Evolutionary conservation across 1,140 invertebrate species (phyloP).

Genomic region (Scaptomyza graminum): DNA sequence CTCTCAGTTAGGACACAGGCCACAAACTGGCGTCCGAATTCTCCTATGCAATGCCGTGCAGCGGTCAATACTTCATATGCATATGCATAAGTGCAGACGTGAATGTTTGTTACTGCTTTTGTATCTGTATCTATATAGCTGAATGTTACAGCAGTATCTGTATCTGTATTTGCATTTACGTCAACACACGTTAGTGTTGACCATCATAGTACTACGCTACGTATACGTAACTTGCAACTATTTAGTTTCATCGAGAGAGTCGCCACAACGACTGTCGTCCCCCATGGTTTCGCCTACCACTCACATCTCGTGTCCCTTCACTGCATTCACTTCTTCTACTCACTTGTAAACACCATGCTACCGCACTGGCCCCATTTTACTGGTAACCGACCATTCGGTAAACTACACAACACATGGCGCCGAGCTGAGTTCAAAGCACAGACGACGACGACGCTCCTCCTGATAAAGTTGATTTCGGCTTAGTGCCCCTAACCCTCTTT

Average conservation of each 20-base stretch:
- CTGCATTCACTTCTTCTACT: neutral
- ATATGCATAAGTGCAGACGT: constrained; percentile 29
- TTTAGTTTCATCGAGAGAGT: constrained; percentile 44
- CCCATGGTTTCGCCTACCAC: constrained; percentile 22
- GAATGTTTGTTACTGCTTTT: neutral
- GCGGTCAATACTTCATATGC: constrained; percentile 76
- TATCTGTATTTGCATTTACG: constrained; percentile 67
- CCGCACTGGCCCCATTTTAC: constrained; percentile 2
- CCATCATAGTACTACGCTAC: constrained; percentile 58
- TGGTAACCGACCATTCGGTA: constrained; percentile 32
- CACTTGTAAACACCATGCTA: neutral
- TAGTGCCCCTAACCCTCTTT: neutral
- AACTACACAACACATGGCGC: constrained; percentile 46
- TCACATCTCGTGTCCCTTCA: neutral
- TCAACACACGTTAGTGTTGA: constrained; percentile 30
- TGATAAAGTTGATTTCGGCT: constrained; percentile 36
- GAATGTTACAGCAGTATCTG: constrained; percentile 18
- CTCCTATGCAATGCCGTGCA: constrained; percentile 58
- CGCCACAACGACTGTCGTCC: constrained; percentile 27
- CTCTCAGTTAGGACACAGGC: neutral
- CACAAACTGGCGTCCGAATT: constrained; percentile 50
- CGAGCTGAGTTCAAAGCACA: constrained; percentile 66
- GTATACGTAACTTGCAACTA: constrained; percentile 75
- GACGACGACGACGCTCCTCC: constrained; percentile 27
- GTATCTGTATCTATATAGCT: constrained; percentile 26